These are phyloP conservation scores for Teleogryllus oceanicus DNA, from an alignment of 2,888 invertebrate genomes.

Conservation along the genomic window DNA sequence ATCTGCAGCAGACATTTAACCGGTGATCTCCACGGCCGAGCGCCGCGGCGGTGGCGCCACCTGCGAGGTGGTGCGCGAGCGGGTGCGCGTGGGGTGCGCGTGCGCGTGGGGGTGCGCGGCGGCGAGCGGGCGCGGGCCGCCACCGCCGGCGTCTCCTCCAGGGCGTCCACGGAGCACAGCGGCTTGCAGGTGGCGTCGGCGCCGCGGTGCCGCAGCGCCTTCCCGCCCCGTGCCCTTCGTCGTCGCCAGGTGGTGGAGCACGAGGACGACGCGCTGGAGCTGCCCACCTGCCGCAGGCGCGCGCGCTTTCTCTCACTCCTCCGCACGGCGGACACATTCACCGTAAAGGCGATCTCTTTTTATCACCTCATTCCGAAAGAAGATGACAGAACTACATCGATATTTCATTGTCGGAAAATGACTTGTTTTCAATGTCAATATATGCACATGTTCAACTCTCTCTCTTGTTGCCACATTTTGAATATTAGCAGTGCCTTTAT, in stretches of 20 bases:
- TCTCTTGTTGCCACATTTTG: no score
- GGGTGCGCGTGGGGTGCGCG: slow-evolving; percentile 31
- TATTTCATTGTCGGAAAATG: no score
- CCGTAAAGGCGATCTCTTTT: no score
- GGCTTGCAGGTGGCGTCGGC: slow-evolving; percentile 34
- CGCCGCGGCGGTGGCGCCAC: neutral
- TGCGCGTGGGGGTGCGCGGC: neutral
- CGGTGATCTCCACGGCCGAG: neutral
- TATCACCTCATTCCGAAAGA: no score
- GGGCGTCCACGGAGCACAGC: slow-evolving; percentile 35
- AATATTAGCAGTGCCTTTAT: no score
- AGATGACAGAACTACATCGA: no score
- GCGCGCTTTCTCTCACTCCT: slow-evolving; percentile 42
- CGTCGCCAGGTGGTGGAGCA: slow-evolving; percentile 56
- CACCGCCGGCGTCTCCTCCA: slow-evolving; percentile 36
- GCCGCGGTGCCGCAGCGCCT: slow-evolving; percentile 37
- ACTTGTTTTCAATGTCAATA: no score
- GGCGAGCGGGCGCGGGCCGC: slow-evolving; percentile 29
- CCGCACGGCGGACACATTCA: no score
- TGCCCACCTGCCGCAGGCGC: slow-evolving; percentile 48
- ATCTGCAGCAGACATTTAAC: no score
- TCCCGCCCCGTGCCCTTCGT: slow-evolving; percentile 41
- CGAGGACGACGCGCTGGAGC: slow-evolving; percentile 50
- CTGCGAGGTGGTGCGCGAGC: neutral
- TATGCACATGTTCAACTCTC: no score